Conservation (phyloP, 2,797 vertebrate genomes). For the Tadarida brasiliensis region DNA sequence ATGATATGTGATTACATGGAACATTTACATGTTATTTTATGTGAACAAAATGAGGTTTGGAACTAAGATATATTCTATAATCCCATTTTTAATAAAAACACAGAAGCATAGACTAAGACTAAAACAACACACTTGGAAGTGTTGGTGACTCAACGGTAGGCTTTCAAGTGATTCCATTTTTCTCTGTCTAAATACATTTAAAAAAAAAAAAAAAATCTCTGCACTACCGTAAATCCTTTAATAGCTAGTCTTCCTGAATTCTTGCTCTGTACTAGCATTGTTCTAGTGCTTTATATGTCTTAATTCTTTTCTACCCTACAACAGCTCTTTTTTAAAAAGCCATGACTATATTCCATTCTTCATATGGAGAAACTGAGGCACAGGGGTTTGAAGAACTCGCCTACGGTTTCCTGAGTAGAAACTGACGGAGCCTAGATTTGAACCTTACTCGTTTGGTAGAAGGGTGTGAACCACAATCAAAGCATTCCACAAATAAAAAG, state of each 20-base stretch:
- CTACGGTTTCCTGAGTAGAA: neutral
- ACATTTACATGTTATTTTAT: neutral
- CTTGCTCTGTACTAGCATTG: neutral
- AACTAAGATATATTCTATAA: neutral
- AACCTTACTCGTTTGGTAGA: neutral
- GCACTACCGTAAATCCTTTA: neutral
- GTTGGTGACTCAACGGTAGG: neutral
- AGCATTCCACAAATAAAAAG: neutral
- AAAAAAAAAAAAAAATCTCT: neutral
- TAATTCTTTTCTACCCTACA: neutral
- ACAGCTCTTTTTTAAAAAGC: neutral
- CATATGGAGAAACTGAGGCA: neutral
- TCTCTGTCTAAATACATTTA: neutral
- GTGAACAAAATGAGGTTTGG: neutral
- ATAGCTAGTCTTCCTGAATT: neutral
- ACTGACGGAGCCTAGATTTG: neutral
- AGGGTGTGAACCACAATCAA: neutral
- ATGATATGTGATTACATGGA: neutral
- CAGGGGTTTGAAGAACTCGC: neutral
- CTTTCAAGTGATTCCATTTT: neutral
- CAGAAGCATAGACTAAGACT: neutral
- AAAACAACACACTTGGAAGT: neutral
- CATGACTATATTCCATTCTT: neutral
- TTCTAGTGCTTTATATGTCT: neutral
- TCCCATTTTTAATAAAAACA: neutral